Base-by-base conservation (phyloP, 2,797 vertebrate genomes). In the Rhodeus uyekii region DNA sequence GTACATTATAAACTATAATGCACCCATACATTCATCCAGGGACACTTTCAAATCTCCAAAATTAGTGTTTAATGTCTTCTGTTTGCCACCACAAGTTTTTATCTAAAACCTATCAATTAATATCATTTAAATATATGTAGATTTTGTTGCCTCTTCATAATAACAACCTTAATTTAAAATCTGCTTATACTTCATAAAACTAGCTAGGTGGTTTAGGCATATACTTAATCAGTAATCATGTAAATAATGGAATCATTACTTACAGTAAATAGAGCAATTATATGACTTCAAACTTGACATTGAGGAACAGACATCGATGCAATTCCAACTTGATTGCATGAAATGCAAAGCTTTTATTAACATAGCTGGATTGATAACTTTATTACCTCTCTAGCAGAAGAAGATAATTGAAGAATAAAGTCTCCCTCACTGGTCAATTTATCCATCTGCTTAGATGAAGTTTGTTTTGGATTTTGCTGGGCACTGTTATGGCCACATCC, bases 401-500 rank as follows among this genome's bases (percentile, higher is more conserved):
- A 86, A 87, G 76, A 84, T 84, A 87, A 90, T 90, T 82, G 89
- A 84, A 76, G 87, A 90, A 90, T 90, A 90, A 92, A 90, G 87
- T 90, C 88, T 90, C 81, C 84, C 81, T 83, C 34, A 14, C 78
- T 76, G 86, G 86, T 87, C 87, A 88, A 90, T 92, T 92, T 92
- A 92, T 90, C 90, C 88, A 81, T 76, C 86, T 86, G 85, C 88
- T 89, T 50, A 68, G 72, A 90, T 89, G 88, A 90, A 78, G 91
- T 94, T 93, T 92, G 90, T 93, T 92, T 92, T 87, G 87, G 91
- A 91, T 89, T 92, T 93, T 92, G 90, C 87, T 65, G 88, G 89
- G 87, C 91, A 91, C 84, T 88, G 76, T 83, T 89, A 84, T 89
- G 91, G 90, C 90, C 91, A 89, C 76, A 88, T 88, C 86, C 63